Conservation (phyloP, 2,888 invertebrate species). For the Zhuqinia jingwanae region DNA sequence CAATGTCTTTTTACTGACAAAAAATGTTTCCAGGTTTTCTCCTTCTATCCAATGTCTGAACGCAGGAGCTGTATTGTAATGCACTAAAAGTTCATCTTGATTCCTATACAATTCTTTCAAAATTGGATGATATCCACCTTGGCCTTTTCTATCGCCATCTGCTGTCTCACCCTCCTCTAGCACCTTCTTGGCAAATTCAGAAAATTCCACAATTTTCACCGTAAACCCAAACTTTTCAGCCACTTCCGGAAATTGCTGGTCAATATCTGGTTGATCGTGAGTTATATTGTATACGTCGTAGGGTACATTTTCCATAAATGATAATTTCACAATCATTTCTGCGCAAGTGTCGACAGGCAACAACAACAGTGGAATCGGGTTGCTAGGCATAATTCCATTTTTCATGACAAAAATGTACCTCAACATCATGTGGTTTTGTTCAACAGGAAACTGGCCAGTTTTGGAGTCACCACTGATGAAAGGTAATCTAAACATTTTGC, state of each 20-base stretch:
- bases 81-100: background rate
- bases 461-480: conserved; percentile 30
- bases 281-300: conserved; percentile 45
- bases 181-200: conserved; percentile 29
- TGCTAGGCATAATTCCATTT: conserved; percentile 8
- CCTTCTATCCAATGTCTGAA: conserved; percentile 26
- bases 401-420: conserved; percentile 52
- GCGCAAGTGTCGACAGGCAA: conserved; percentile 26
- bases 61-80: conserved; percentile 31
- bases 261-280: conserved; percentile 28
- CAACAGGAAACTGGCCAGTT: conserved; percentile 30
- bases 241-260: conserved; percentile 37
- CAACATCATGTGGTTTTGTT: conserved; percentile 47
- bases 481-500: conserved; percentile 38
- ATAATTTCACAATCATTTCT: background rate
- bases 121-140: background rate
- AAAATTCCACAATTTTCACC: conserved; percentile 29
- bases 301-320: conserved; percentile 1
- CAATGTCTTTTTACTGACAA: conserved; percentile 42
- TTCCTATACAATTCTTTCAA: conserved; percentile 39
- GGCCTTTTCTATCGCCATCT: background rate
- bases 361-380: conserved; percentile 15
- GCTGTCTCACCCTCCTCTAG: background rate
- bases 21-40: conserved; percentile 15
- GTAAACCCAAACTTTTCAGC: conserved; percentile 39